These are phyloP conservation scores for Temnothorax curvispinosus DNA, from an alignment of 1,140 invertebrate genomes.

Conservation along the genomic window DNA sequence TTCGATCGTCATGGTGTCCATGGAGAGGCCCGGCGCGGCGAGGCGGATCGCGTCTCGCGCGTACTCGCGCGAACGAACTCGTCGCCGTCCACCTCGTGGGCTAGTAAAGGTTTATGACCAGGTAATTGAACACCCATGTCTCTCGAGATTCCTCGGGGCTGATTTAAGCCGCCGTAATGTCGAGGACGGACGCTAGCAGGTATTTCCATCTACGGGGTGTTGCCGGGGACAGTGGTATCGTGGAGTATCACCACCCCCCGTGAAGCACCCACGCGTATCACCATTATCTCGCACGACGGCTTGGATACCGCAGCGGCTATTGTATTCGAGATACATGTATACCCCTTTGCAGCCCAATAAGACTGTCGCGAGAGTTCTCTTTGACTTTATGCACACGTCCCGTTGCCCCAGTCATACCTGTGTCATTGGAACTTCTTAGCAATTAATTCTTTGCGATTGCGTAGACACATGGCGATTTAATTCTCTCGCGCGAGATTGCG, in stretches of 20 bases:
- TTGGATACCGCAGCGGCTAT: conserved; percentile 17
- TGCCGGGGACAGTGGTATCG: conserved; percentile 49
- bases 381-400: conserved; percentile 1
- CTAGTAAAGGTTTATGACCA: conserved; percentile 78
- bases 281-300: conserved; percentile 61
- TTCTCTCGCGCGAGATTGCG: not conserved
- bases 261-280: conserved; percentile 67
- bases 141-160: conserved; percentile 73
- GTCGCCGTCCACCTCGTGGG: conserved; percentile 72
- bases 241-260: conserved; percentile 67
- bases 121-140: conserved; percentile 80
- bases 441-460: conserved; percentile 30
- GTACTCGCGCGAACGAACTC: conserved; percentile 68
- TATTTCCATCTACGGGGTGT: conserved; percentile 73
- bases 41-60: conserved; percentile 65
- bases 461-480: conserved; percentile 14
- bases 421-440: not conserved
- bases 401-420: not conserved
- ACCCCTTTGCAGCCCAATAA: not conserved
- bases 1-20: conserved; percentile 72
- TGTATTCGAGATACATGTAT: conserved; percentile 17
- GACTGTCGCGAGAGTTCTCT: conserved; percentile 3
- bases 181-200: conserved; percentile 64
- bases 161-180: conserved; percentile 79
- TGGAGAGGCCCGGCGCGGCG: conserved; percentile 49